Evolutionary conservation across 2,113 vertebrate genomes (phyloP), one percentile per base, ranked within the genome.

Genomic region (Oreotrochilus melanogaster): DNA sequence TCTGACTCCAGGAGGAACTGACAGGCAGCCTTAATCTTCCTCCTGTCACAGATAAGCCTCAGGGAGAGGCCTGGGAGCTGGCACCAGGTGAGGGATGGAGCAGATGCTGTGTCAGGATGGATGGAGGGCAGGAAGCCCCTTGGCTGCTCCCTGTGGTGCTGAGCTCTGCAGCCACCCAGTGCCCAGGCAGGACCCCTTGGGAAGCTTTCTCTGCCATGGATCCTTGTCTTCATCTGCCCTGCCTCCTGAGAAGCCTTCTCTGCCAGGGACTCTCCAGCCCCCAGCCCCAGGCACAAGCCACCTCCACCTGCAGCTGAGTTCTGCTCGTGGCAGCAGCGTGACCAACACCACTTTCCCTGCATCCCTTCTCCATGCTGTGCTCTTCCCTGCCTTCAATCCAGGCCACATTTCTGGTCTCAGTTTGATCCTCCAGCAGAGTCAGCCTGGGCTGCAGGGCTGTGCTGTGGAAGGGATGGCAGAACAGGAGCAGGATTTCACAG

Each of bases 161-260:
- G 8, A 0, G 14, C 62, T n/a, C 56, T 9, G 24, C 66, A 11
- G 53, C 1, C 5, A 1, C 0, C 14, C 21, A 1, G n/a, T 2
- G 39, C n/a, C 3, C 9, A 7, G 39, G 71, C 39, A 33, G 70
- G 69, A 24, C 18, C 0, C 45, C 45, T 21, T 25, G 50, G 50
- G 2, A 11, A 43, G 22, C 7, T 18, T 39, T 39, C 39, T 39
- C 39, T 39, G 39, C 11, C 39, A 39, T 39, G 39, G 39, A 39
- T 39, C 5, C 39, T 39, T 13, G 11, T 11, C 11, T 39, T 39
- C 39, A 39, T 39, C 39, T 39, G 12, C 39, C 39, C 39, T 39
- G 39, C 39, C 39, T 39, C 39, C 39, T 12, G 39, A 39, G 39
- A 39, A 39, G 39, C 39, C 39, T 39, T 39, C 12, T 39, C 39